Base-by-base conservation (phyloP, 2,797 vertebrate genomes). In the Catostomus latipinnis region DNA sequence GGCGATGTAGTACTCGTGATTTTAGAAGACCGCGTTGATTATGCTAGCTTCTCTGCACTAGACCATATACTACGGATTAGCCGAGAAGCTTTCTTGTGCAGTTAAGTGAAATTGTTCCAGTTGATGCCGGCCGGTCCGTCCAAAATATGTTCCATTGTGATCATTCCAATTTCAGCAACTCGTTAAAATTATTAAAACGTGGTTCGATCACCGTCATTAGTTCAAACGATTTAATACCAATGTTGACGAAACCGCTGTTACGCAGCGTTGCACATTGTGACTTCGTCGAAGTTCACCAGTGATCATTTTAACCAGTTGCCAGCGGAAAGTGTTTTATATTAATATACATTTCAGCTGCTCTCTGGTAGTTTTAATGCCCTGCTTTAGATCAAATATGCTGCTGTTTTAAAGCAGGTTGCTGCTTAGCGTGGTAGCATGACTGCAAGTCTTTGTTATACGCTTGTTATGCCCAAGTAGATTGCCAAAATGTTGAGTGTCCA, bases 231-330 rank as follows among this genome's bases (percentile, higher is more conserved):
- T 65, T 56, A 13, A 62, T 13, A 6, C 10, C 6, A 2, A 45
- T 13, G 13, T 65, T 11, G 34, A 57, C 69, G 14, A 8, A 53
- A n/a, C 43, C 34, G 12, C 49, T 56, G 69, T 56, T 80, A 66
- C 70, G 70, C 61, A 43, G 62, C 53, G 53, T 80, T 73, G 77
- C 77, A 70, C 77, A 80, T 72, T 79, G 66, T 14, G 52, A 50
- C 52, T 66, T 56, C 16, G 6, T 50, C n/a, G 5, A 65, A 72
- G 50, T 56, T 57, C 56, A 54, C 45, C 50, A 14, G 67, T 46
- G 8, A 34, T 11, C 11, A 5, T 9, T 54, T 53, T 11, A 53
- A n/a, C 49, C 11, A 7, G 10, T 4, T 18, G 12, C 6, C 12
- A 18, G 22, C 6, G 1, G 2, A 45, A 6, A 16, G 6, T 0